A percentile compares a stretch with the other conserved stretches of the same genome.
phyloP scores from a whole-genome alignment of 2,888 invertebrate genomes.

The Hesperia comma region DNA sequence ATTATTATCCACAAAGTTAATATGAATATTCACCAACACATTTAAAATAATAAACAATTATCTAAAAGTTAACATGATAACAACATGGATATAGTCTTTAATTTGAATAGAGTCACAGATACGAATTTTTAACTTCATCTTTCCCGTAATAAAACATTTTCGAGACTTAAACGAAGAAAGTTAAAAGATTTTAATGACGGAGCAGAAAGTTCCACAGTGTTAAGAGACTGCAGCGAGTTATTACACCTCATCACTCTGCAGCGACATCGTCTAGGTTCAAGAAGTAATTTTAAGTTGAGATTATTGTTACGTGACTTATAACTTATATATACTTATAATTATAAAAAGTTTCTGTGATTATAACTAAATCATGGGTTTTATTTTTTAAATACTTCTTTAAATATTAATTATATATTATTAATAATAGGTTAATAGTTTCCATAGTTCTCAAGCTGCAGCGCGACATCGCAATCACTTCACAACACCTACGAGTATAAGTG shows the following conservation, averaged over 20 bases:
- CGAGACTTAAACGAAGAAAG: slow-evolving; percentile 3
- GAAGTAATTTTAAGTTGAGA: not conserved
- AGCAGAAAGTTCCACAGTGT: not conserved
- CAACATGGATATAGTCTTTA: no score
- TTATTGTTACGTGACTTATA: not conserved
- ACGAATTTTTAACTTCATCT: not conserved
- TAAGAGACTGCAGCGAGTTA: slow-evolving; percentile 11
- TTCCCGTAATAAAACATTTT: slow-evolving; percentile 1
- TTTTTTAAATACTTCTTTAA: no score
- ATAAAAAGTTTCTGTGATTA: no score
- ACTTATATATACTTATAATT: no score
- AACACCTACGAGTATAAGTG: not conserved
- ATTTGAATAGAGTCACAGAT: not conserved
- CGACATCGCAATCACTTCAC: not conserved
- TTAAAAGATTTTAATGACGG: slow-evolving; percentile 23
- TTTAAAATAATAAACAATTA: no score
- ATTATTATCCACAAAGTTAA: no score
- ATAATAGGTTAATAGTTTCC: no score
- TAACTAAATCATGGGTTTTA: no score
- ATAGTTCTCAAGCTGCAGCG: not conserved
- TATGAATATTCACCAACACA: no score
- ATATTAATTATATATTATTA: no score
- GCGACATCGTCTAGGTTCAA: not conserved
- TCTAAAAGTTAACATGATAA: no score
- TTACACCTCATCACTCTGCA: slow-evolving; percentile 14